These are phyloP conservation scores for Pseudomyrmex gracilis DNA, from an alignment of 1,140 invertebrate genomes.

Conservation along the genomic window DNA sequence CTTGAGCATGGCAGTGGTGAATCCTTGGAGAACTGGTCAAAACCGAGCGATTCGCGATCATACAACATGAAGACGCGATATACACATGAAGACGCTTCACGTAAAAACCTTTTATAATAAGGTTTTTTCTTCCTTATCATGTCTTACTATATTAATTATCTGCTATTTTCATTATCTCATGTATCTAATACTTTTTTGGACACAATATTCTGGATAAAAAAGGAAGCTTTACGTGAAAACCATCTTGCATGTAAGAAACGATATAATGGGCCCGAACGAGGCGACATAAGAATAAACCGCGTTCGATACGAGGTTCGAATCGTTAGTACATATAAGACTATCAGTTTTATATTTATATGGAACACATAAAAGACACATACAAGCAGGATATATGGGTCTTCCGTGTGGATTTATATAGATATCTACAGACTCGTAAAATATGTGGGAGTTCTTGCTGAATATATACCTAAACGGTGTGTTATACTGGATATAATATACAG, in stretches of 20 bases:
- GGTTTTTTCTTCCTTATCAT: neutral
- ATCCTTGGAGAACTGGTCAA: constrained; percentile 88
- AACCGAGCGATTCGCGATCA: constrained; percentile 81
- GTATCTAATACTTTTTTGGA: neutral
- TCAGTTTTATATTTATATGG: constrained; percentile 19
- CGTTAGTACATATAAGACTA: constrained; percentile 24
- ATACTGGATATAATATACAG: neutral
- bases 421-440: constrained; percentile 12
- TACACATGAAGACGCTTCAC: constrained; percentile 53
- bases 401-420: neutral
- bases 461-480: constrained; percentile 33
- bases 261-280: constrained; percentile 55
- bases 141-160: constrained; percentile 6
- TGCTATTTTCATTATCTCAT: neutral
- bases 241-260: constrained; percentile 31
- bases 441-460: constrained; percentile 22
- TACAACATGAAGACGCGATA: constrained; percentile 65
- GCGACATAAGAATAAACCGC: constrained; percentile 21
- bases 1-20: constrained; percentile 81
- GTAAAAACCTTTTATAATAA: constrained; percentile 29
- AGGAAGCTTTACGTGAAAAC: constrained; percentile 25
- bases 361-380: constrained; percentile 32
- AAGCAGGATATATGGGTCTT: constrained; percentile 25
- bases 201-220: neutral
- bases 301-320: constrained; percentile 1